These are phyloP conservation scores for Climacteris rufus DNA, from an alignment of 2,113 vertebrate genomes.

Conservation along the genomic window DNA sequence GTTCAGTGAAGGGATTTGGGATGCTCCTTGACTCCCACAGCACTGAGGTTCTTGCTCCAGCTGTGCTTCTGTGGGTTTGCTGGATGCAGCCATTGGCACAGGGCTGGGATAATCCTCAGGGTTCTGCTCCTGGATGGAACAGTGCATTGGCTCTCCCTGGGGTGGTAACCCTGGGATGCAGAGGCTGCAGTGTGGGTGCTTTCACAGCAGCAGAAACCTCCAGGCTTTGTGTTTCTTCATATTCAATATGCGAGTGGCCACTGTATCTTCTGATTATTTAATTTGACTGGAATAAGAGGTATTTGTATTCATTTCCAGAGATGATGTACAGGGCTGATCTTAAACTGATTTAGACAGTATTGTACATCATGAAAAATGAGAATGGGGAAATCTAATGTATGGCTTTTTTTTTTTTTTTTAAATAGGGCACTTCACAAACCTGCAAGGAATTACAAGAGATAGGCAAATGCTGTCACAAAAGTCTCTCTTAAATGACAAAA, in stretches of 20 bases:
- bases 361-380: slow-evolving; percentile 64
- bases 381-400: slow-evolving; percentile 34
- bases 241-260: background rate
- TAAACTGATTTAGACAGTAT: slow-evolving; percentile 53
- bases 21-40: background rate
- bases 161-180: background rate
- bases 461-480: slow-evolving; percentile 53
- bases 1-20: accelerated
- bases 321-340: slow-evolving; percentile 50
- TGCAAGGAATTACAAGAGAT: slow-evolving; percentile 17
- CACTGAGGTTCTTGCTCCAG: accelerated
- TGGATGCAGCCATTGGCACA: accelerated
- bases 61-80: background rate
- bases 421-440: slow-evolving; percentile 38
- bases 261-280: slow-evolving; percentile 45
- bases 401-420: background rate
- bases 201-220: background rate
- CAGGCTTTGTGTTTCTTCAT: background rate
- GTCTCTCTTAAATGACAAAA: slow-evolving; percentile 56
- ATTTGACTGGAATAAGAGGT: slow-evolving; percentile 49
- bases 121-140: no score
- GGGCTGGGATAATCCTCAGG: no score
- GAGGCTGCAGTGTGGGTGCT: background rate
- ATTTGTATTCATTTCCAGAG: slow-evolving; percentile 64
- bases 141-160: accelerated